Evolutionary conservation across 1,140 invertebrate species (phyloP).

Genomic region (Sinella curviseta): DNA sequence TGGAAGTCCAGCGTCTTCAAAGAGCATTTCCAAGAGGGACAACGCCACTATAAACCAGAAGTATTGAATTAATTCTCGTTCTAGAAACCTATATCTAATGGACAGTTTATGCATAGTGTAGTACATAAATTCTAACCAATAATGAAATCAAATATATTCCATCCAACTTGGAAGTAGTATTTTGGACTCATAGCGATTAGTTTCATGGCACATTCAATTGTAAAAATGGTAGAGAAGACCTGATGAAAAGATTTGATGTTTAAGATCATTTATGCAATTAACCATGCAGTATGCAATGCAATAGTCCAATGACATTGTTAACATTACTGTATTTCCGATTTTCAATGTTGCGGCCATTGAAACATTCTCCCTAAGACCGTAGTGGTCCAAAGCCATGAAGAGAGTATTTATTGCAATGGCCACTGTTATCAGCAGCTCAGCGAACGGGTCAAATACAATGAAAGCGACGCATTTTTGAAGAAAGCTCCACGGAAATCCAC

Average conservation of each 20-base stretch:
- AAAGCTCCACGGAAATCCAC: slow-evolving; percentile 85
- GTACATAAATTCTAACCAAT: slow-evolving; percentile 65
- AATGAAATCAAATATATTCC: slow-evolving; percentile 96
- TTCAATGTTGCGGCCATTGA: slow-evolving; percentile 55
- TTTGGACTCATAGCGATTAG: slow-evolving; percentile 95
- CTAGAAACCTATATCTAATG: not conserved
- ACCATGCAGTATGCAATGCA: not conserved
- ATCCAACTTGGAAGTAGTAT: slow-evolving; percentile 83
- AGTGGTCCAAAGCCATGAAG: slow-evolving; percentile 97
- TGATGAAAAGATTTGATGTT: slow-evolving; percentile 58
- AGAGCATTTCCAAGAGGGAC: slow-evolving; percentile 86
- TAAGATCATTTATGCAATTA: not conserved
- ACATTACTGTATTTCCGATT: slow-evolving; percentile 52
- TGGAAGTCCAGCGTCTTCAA: slow-evolving; percentile 74
- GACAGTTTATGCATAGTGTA: not conserved
- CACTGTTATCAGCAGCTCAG: slow-evolving; percentile 95
- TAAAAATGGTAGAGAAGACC: slow-evolving; percentile 98
- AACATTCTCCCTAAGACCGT: slow-evolving; percentile 56
- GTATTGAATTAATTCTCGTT: not conserved
- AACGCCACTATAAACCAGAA: slow-evolving; percentile 64
- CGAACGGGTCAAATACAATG: slow-evolving; percentile 95
- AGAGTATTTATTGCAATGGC: slow-evolving; percentile 97
- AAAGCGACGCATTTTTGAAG: slow-evolving; percentile 86
- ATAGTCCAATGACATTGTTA: not conserved
- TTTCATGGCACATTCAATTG: slow-evolving; percentile 93